These are phyloP conservation scores for Pseudochirops corinnae DNA, from an alignment of 2,797 vertebrate species.

Conservation along the genomic window DNA sequence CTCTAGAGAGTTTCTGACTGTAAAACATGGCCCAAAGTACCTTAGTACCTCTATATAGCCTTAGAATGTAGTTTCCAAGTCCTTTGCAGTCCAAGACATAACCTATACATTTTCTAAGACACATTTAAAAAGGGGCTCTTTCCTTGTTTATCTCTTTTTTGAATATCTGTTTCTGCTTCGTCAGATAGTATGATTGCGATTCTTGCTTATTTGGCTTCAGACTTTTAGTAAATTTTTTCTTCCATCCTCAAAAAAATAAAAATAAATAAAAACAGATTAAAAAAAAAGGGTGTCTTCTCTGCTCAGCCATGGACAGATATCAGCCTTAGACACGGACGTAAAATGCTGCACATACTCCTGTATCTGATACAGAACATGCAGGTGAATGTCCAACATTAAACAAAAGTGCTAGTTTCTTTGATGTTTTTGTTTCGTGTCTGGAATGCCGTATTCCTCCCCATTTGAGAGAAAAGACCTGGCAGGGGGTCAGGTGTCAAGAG, in stretches of 20 bases:
- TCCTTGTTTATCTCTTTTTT: no score
- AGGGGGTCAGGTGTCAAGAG: background rate
- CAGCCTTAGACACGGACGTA: background rate
- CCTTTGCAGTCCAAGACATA: background rate
- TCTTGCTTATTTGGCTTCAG: no score
- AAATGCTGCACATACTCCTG: background rate
- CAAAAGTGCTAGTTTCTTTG: background rate
- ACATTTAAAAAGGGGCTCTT: background rate
- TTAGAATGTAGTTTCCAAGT: background rate
- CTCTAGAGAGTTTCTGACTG: background rate
- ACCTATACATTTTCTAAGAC: background rate
- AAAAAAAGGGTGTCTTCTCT: background rate
- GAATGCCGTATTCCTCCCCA: background rate
- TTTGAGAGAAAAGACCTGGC: background rate
- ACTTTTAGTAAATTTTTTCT: no score
- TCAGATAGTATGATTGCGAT: no score
- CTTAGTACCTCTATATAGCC: background rate
- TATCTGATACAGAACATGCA: background rate
- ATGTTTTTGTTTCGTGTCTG: background rate
- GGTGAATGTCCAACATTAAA: background rate
- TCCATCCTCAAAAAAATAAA: no score
- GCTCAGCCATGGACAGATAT: background rate
- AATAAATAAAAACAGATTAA: no score
- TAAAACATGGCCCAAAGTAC: background rate
- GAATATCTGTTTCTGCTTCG: no score